These are phyloP conservation scores for Trichonephila inaurata DNA, from an alignment of 1,140 invertebrate genomes.

Conservation along the genomic window DNA sequence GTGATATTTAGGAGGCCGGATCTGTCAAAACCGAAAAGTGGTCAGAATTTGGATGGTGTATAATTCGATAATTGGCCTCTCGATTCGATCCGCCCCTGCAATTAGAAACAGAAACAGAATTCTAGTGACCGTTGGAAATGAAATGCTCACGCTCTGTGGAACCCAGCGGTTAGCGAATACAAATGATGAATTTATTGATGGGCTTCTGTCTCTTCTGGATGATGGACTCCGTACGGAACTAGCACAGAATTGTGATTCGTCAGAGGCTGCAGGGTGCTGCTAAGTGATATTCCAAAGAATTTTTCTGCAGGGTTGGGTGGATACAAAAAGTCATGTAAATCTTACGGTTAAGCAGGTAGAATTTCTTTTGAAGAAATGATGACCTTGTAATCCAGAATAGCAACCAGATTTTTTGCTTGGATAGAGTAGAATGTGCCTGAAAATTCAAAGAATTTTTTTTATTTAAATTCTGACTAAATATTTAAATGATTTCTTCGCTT, in stretches of 20 bases:
- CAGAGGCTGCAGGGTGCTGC: neutral
- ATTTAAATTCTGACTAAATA: no score
- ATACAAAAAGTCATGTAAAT: neutral
- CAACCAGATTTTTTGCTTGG: neutral
- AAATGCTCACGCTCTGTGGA: conserved; percentile 32
- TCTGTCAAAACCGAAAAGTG: conserved; percentile 2
- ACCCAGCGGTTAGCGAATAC: conserved; percentile 40
- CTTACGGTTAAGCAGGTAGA: neutral
- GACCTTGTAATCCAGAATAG: neutral
- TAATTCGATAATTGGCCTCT: conserved; percentile 60
- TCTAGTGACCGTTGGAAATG: conserved; percentile 3
- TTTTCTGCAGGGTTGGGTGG: neutral
- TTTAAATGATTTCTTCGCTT: no score
- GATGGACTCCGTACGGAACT: neutral
- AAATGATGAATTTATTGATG: conserved; percentile 64
- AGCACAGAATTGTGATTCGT: neutral
- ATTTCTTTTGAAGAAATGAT: neutral
- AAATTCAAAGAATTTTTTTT: no score
- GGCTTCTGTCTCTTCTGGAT: neutral
- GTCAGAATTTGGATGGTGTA: neutral
- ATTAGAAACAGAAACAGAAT: conserved; percentile 10
- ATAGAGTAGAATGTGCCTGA: no score
- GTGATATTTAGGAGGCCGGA: neutral
- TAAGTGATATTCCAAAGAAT: conserved; percentile 18
- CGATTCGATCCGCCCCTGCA: conserved; percentile 44